Evolutionary conservation across 2,888 invertebrate species (phyloP).

Genomic region (Listrodromus nycthemerus): DNA sequence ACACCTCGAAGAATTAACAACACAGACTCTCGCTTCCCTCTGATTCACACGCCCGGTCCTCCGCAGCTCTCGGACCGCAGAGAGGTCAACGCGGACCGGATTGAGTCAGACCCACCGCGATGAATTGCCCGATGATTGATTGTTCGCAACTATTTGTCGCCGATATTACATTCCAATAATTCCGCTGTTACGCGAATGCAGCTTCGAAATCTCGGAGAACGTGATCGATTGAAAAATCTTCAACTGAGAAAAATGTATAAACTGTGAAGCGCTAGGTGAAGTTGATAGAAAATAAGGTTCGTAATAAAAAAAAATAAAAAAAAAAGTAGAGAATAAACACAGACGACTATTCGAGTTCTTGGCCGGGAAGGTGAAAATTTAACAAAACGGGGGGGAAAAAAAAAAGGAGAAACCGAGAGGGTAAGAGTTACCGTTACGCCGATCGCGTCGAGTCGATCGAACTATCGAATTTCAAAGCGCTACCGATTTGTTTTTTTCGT

Average conservation of each 20-base stretch:
- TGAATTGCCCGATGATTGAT: constrained; percentile 57
- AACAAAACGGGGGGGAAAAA: constrained; percentile 24
- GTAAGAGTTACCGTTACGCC: neutral
- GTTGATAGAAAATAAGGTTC: too few species aligned
- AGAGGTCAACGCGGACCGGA: constrained; percentile 48
- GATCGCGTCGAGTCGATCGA: constrained; percentile 15
- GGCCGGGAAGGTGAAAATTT: neutral
- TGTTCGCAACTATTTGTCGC: constrained; percentile 30
- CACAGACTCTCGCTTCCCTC: constrained; percentile 30
- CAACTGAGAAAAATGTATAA: too few species aligned
- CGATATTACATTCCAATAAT: constrained; percentile 1
- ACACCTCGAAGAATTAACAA: constrained; percentile 25
- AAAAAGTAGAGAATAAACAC: neutral
- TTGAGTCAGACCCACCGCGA: constrained; percentile 57
- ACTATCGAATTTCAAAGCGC: constrained; percentile 62
- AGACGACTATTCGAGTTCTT: neutral
- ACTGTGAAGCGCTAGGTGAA: too few species aligned
- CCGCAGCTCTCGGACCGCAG: constrained; percentile 27
- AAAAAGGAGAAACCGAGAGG: neutral
- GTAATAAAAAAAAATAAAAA: neutral
- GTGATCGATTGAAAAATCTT: neutral
- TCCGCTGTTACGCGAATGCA: neutral
- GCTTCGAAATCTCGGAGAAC: neutral
- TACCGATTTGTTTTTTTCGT: constrained; percentile 34
- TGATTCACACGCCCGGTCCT: constrained; percentile 46